Conservation (phyloP, 2,888 invertebrate genomes). For the Eilema sororculum region DNA sequence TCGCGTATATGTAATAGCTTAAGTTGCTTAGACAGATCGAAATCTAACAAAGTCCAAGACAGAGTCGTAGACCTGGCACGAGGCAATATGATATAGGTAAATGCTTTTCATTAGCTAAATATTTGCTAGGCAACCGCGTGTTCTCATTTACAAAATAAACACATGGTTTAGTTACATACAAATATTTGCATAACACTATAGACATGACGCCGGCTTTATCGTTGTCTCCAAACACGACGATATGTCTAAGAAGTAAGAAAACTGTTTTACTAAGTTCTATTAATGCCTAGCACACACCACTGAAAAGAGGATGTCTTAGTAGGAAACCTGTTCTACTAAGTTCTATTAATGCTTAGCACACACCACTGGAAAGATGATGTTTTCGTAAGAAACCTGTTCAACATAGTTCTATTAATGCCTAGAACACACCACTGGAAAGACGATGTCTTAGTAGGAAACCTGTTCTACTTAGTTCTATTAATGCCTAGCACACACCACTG, state of each 20-base stretch:
- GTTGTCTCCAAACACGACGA: not conserved
- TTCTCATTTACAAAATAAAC: not conserved
- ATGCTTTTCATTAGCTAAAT: not conserved
- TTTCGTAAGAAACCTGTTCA: not conserved
- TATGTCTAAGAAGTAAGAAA: not conserved
- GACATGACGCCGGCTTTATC: not conserved
- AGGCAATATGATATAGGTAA: not conserved
- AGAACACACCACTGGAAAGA: not conserved
- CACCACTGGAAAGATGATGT: too few relatives aligned
- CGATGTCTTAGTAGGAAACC: too few relatives aligned
- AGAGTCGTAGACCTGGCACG: not conserved
- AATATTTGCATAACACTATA: not conserved
- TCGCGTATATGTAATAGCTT: not conserved
- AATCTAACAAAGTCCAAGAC: not conserved
- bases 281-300: not conserved
- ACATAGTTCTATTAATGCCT: not conserved
- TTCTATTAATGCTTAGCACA: not conserved
- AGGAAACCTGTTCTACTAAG: not conserved
- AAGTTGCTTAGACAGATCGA: not conserved
- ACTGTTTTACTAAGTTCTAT: not conserved
- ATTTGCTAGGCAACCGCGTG: slow-evolving; percentile 2
- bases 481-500: not conserved
- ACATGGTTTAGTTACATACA: not conserved
- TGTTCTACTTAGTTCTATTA: not conserved
- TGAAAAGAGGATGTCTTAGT: too few relatives aligned